Conservation (phyloP, 2,888 invertebrate species). For the Polydesmus complanatus region DNA sequence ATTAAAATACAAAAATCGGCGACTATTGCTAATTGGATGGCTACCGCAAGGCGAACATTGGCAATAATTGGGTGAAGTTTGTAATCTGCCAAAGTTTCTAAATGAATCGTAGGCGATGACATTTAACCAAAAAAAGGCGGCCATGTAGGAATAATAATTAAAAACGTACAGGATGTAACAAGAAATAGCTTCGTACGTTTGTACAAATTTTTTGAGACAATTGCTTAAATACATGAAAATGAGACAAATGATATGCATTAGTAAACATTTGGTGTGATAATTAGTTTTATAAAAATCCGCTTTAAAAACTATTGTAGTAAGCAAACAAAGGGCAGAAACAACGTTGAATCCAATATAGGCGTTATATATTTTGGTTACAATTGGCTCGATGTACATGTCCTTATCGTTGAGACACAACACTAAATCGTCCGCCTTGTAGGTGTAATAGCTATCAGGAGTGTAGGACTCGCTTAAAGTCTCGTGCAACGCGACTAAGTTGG, state of each 20-base stretch:
- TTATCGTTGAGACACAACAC: background rate
- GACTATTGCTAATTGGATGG: background rate
- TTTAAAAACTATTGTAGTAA: background rate
- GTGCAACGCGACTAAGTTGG: background rate
- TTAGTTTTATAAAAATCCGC: background rate
- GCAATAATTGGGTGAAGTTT: background rate
- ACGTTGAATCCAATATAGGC: background rate
- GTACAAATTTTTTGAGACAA: background rate
- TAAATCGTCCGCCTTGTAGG: background rate
- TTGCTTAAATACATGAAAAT: background rate
- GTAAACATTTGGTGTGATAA: background rate
- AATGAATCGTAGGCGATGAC: background rate
- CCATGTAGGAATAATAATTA: background rate
- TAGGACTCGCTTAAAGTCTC: background rate
- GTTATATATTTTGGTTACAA: background rate
- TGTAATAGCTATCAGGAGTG: background rate
- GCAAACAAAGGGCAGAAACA: background rate
- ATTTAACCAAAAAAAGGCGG: background rate
- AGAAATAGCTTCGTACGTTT: background rate
- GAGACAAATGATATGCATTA: background rate
- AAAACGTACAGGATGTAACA: background rate
- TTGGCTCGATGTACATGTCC: background rate
- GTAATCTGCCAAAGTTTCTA: background rate
- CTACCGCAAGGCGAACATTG: background rate
- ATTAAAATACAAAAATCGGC: background rate